Evolutionary conservation across 2,113 vertebrate species (phyloP).

Genomic region (Apodemus speciosus): DNA sequence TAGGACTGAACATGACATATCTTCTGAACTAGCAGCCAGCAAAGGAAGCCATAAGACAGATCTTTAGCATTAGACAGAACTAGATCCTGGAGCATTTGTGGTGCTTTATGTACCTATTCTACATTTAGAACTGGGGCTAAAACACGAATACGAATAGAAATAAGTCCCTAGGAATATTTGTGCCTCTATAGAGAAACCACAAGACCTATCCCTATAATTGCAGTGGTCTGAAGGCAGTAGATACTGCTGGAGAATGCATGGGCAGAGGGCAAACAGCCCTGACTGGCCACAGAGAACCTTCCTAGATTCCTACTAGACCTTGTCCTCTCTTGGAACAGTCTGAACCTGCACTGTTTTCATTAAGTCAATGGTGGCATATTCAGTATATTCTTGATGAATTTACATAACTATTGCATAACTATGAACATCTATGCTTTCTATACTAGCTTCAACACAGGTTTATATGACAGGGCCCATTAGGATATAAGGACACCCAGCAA

Average conservation of each 20-base stretch:
- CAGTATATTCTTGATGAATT: constrained; percentile 56
- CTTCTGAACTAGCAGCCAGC: background rate
- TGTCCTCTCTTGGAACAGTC: constrained; percentile 77
- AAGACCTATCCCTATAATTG: constrained; percentile 65
- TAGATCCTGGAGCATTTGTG: background rate
- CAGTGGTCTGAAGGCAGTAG: constrained; percentile 68
- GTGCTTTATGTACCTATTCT: constrained; percentile 54
- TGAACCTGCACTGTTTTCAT: constrained; percentile 58
- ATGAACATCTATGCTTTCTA: constrained; percentile 45
- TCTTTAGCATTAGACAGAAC: background rate
- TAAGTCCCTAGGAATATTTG: constrained; percentile 64
- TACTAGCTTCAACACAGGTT: background rate
- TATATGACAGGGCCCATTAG: constrained; percentile 63
- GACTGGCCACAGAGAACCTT: constrained; percentile 27
- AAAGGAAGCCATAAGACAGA: background rate
- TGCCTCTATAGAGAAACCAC: constrained; percentile 73
- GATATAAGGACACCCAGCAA: constrained; percentile 42
- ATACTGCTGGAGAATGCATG: background rate
- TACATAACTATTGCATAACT: background rate
- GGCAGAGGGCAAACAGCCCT: background rate
- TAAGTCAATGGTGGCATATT: constrained; percentile 69
- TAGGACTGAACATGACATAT: background rate
- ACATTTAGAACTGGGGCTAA: constrained; percentile 68
- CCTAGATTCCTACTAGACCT: constrained; percentile 66
- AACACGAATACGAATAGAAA: constrained; percentile 69